Base-by-base conservation (phyloP, 2,888 invertebrate genomes). In the Dynastes hyllus region DNA sequence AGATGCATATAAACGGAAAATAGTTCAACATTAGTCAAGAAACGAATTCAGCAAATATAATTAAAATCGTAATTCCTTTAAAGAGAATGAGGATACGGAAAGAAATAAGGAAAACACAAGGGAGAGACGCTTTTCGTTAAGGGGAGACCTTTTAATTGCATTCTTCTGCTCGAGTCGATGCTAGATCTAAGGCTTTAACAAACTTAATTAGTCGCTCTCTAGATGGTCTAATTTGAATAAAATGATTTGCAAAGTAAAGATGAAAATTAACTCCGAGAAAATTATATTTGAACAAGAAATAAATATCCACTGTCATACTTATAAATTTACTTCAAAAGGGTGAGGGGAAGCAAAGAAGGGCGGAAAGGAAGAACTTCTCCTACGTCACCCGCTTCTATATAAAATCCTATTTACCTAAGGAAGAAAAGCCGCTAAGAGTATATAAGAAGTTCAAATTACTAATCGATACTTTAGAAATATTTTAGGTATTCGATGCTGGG, bases 161-260 rank as follows among this genome's bases (percentile, higher is more conserved):
- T 63, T 63, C 63, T 63, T 63, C 29, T 32, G 29, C 63, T 32
- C 29, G 50, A 69, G 13, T 51, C 69, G 69, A 69, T 69, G 51
- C 69, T 51, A 51, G 50, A 69, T 69, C 45, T 51, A 69, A 51
- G 22, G 51, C 51, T 69, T 69, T 69, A 69, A 69, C 69, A 69
- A 69, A 69, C 69, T 69, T 69, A 69, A 69, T 69, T 69, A 69
- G 61, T 61, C 40, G 45, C 29, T 69, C 22, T 50, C 69, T 29
- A 69, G 61, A 61, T 63, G 45, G 61, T 40, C 73, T 63, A 75
- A 75, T 75, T 75, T 75, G 45, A 61, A 75, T 75, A 75, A 75
- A 61, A 75, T 58, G 73, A 75, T 75, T 75, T 75, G 61, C 73
- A 63, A 61, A 22, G 40, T 45, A 40, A 63, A 75, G 73, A 69